These are phyloP conservation scores for Acanthurus lineatus DNA, from an alignment of 2,797 vertebrate genomes.

Conservation along the genomic window DNA sequence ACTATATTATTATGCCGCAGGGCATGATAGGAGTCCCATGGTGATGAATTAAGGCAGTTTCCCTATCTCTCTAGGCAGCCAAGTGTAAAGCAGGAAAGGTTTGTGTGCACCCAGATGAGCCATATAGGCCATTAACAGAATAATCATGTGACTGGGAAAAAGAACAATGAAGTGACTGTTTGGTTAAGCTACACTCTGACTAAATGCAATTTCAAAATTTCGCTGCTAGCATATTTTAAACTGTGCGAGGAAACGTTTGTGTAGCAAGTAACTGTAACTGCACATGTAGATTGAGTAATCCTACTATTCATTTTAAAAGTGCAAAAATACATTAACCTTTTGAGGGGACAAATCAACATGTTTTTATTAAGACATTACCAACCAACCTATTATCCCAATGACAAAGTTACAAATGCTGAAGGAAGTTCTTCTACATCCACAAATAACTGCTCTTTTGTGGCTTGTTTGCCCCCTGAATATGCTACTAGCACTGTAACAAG, in stretches of 20 bases:
- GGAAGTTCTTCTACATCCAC: conserved; percentile 32
- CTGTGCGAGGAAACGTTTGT: neutral
- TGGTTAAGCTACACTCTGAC: conserved; percentile 10
- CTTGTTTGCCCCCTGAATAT: conserved; percentile 63
- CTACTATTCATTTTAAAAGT: neutral
- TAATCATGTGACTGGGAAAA: conserved; percentile 31
- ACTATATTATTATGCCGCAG: conserved; percentile 67
- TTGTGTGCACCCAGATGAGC: conserved; percentile 29
- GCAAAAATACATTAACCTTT: neutral
- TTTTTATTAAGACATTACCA: neutral
- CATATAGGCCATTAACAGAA: conserved; percentile 50
- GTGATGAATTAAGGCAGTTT: conserved; percentile 73
- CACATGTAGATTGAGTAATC: too few relatives aligned
- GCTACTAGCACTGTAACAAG: conserved; percentile 55
- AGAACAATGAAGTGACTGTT: conserved; percentile 15
- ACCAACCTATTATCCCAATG: neutral
- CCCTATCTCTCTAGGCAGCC: conserved; percentile 64
- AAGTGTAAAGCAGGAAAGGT: conserved; percentile 64
- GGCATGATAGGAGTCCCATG: conserved; percentile 64
- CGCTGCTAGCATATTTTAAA: conserved; percentile 11
- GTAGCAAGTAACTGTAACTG: neutral
- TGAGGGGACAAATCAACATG: neutral
- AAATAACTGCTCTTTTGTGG: conserved; percentile 36
- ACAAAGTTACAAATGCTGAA: conserved; percentile 9
- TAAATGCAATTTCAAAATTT: conserved; percentile 5